Percentiles rank a stretch among this genome's conserved stretches.
Conservation (phyloP, 1,140 invertebrate species). For the Potamilus streckersoni region DNA sequence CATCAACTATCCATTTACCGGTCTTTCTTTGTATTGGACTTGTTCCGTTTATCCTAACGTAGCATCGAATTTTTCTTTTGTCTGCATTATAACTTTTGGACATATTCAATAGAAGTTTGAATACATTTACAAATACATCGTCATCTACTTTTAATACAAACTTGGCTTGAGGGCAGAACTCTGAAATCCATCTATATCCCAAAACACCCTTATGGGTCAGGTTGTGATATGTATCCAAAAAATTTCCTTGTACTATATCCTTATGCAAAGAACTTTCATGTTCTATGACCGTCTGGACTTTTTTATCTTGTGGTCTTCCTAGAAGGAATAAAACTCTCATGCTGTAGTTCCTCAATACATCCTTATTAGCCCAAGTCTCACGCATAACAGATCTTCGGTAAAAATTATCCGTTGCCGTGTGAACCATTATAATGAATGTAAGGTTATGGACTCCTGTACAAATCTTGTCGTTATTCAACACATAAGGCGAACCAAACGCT, state of each 20-base stretch:
- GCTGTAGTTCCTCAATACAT: constrained; percentile 16
- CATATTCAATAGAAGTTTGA: constrained; percentile 33
- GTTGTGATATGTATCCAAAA: constrained; percentile 31
- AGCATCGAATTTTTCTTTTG: constrained; percentile 23
- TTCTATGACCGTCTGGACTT: constrained; percentile 11
- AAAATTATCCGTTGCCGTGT: constrained; percentile 38
- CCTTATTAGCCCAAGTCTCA: constrained; percentile 55
- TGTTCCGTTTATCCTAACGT: constrained; percentile 31
- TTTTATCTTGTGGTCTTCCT: constrained; percentile 3
- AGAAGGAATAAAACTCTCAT: constrained; percentile 26
- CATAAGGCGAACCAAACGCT: constrained; percentile 4
- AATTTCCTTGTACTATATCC: constrained; percentile 36
- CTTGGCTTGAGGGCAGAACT: constrained; percentile 21
- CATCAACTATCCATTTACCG: constrained; percentile 55
- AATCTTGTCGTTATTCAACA: constrained; percentile 25
- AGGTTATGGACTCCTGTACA: constrained; percentile 19
- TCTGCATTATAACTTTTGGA: constrained; percentile 21
- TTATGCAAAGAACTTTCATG: constrained; percentile 29
- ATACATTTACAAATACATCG: constrained; percentile 28
- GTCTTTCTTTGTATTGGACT: constrained; percentile 40
- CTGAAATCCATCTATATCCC: constrained; percentile 27
- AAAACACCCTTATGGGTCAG: constrained; percentile 30
- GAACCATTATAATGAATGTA: constrained; percentile 40
- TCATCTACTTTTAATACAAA: constrained; percentile 30
- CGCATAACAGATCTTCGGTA: constrained; percentile 40